phyloP scores from a whole-genome alignment of 2,113 vertebrate genomes.

The Onychostruthus taczanowskii region DNA sequence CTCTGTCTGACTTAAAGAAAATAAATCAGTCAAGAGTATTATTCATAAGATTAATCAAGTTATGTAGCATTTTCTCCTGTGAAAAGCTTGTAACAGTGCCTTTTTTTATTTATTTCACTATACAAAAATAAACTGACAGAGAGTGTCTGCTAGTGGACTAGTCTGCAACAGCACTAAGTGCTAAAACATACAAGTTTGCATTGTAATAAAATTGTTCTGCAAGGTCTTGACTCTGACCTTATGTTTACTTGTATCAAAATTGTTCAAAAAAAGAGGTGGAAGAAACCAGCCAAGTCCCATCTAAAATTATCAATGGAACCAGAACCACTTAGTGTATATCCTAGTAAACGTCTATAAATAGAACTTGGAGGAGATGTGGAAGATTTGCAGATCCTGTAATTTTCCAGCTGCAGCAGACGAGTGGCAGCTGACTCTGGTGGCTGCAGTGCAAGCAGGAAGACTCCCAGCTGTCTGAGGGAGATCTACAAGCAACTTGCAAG shows the following conservation, averaged over 20 bases:
- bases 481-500: neutral
- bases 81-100: neutral
- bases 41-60: neutral
- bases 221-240: slow-evolving; percentile 23
- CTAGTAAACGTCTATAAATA: slow-evolving; percentile 60
- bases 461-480: neutral
- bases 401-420: slow-evolving; percentile 48
- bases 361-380: slow-evolving; percentile 1
- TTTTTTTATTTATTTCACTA: neutral
- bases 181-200: neutral
- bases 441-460: neutral
- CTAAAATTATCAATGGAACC: slow-evolving; percentile 68
- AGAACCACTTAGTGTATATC: slow-evolving; percentile 40
- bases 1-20: neutral
- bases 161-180: neutral
- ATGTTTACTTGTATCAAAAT: slow-evolving; percentile 39
- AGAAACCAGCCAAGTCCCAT: slow-evolving; percentile 56
- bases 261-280: slow-evolving; percentile 54
- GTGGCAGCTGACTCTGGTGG: neutral
- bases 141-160: neutral
- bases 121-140: slow-evolving; percentile 8
- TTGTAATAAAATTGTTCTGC: slow-evolving; percentile 16
- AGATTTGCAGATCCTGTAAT: slow-evolving; percentile 36
- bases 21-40: neutral
- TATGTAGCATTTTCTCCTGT: neutral